Base-by-base conservation (phyloP, 2,113 vertebrate species). In the Struthidea cinerea region DNA sequence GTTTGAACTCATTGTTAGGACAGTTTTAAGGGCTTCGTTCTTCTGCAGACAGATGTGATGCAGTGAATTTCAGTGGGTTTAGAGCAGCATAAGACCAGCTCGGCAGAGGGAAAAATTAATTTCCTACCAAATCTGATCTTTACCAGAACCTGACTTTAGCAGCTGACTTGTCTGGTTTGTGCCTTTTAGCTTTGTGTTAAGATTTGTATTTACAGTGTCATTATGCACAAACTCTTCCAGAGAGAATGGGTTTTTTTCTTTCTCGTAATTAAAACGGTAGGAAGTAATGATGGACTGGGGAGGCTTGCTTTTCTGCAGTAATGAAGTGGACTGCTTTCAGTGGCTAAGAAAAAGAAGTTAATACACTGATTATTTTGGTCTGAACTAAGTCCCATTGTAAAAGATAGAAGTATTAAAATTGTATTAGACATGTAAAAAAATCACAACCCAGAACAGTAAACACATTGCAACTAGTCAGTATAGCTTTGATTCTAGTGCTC, bases 241-340 rank as follows among this genome's bases (percentile, higher is more conserved):
- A 76, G 65, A 91, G 53, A 77, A 14, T 79, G 82, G 63, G 81
- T 77, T 78, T 74, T 84, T 82, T 84, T 47, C 46, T 96, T 82
- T 92, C 88, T 96, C 8, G 1, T 97, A 98, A 98, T 98, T 98
- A 97, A 98, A 98, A 92, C 96, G 94, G 93, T 92, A 78, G 95
- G 93, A 96, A 85, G 96, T 97, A 97, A 97, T 96, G 97, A 94
- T 6, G 26, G 85, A 28, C 88, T 94, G 39, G 67, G 46, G 79
- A 97, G 84, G 37, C 95, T 97, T 96, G 94, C 94, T 95, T 93
- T 97, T 92, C 88, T 96, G 50, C 89, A 91, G 85, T 97, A 97
- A 97, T 96, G 94, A 97, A 97, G 76, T 94, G 84, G 90, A 96
- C 78, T 96, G 53, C 73, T 97, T 97, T 96, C 87, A 87, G 89